phyloP scores from a whole-genome alignment of 2,113 vertebrate genomes.

The Archocentrus centrarchus region DNA sequence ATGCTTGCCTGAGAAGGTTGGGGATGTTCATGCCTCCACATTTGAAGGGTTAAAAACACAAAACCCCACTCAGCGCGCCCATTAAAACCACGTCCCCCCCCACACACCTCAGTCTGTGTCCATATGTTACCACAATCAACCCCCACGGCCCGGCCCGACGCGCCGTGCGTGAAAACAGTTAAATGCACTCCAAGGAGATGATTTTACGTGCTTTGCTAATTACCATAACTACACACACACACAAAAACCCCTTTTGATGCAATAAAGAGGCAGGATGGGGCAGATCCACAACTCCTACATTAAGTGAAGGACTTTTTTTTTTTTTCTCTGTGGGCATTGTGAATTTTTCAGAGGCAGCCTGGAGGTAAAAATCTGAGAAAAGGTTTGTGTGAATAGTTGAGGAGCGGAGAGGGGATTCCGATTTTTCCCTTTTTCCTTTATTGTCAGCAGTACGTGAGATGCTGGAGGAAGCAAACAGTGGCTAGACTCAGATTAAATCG shows the following conservation, averaged over 20 bases:
- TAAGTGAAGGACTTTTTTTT: slow-evolving; percentile 67
- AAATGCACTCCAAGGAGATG: slow-evolving; percentile 71
- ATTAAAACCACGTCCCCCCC: slow-evolving; percentile 54
- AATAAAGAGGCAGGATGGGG: slow-evolving; percentile 62
- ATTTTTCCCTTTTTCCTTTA: slow-evolving; percentile 51
- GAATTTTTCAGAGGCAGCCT: slow-evolving; percentile 76
- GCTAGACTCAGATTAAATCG: slow-evolving; percentile 63
- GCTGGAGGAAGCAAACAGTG: slow-evolving; percentile 60
- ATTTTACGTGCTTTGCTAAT: slow-evolving; percentile 73
- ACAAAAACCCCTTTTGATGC: slow-evolving; percentile 67
- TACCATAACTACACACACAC: slow-evolving; percentile 54
- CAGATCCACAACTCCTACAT: slow-evolving; percentile 58
- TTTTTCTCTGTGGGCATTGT: slow-evolving; percentile 64
- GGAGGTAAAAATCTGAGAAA: slow-evolving; percentile 74
- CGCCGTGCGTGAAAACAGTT: slow-evolving; percentile 59
- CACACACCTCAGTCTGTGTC: slow-evolving; percentile 53
- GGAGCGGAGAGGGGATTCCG: slow-evolving; percentile 57
- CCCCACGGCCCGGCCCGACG: slow-evolving; percentile 13
- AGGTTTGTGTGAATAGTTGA: slow-evolving; percentile 77
- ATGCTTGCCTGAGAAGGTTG: slow-evolving; percentile 48
- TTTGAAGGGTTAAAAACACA: slow-evolving; percentile 72
- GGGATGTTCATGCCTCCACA: slow-evolving; percentile 46
- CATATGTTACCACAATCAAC: slow-evolving; percentile 69
- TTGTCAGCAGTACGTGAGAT: slow-evolving; percentile 66
- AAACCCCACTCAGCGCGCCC: slow-evolving; percentile 66